Conservation (phyloP, 2,888 invertebrate species). For the Mylabris sibirica region DNA sequence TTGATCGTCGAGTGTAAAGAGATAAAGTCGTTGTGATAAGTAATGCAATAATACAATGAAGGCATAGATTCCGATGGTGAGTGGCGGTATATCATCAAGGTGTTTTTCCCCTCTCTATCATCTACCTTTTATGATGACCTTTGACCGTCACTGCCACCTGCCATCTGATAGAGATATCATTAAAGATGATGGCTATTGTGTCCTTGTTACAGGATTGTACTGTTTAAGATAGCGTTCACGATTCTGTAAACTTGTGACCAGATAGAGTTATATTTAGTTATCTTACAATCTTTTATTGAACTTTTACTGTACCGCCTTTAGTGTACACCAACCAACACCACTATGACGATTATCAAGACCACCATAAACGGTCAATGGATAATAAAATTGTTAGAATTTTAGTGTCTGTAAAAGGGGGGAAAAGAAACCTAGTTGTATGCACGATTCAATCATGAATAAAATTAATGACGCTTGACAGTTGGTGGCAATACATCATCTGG, state of each 20-base stretch:
- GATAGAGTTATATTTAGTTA: slow-evolving; percentile 17
- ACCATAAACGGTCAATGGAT: too few relatives aligned
- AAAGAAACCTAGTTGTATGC: not conserved
- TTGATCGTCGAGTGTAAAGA: not conserved
- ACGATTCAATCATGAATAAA: slow-evolving; percentile 14
- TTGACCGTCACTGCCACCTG: slow-evolving; percentile 55
- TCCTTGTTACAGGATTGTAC: slow-evolving; percentile 30
- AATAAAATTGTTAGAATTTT: not conserved
- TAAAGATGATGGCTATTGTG: slow-evolving; percentile 51
- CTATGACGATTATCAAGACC: too few relatives aligned
- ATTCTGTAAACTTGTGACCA: not conserved
- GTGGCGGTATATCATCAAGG: slow-evolving; percentile 41
- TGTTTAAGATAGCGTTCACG: slow-evolving; percentile 25
- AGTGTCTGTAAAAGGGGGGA: not conserved
- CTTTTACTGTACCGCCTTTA: not conserved
- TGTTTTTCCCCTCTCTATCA: slow-evolving; percentile 35
- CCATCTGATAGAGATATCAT: slow-evolving; percentile 57
- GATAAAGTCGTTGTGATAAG: slow-evolving; percentile 28
- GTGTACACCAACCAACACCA: too few relatives aligned
- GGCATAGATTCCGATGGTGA: slow-evolving; percentile 42
- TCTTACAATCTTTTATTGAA: slow-evolving; percentile 16
- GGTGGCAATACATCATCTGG: slow-evolving; percentile 15
- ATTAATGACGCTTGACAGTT: slow-evolving; percentile 19
- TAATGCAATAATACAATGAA: slow-evolving; percentile 46
- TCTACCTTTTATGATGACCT: slow-evolving; percentile 47